Conservation (phyloP, 2,797 vertebrate species). For the Sebastes cheni region DNA sequence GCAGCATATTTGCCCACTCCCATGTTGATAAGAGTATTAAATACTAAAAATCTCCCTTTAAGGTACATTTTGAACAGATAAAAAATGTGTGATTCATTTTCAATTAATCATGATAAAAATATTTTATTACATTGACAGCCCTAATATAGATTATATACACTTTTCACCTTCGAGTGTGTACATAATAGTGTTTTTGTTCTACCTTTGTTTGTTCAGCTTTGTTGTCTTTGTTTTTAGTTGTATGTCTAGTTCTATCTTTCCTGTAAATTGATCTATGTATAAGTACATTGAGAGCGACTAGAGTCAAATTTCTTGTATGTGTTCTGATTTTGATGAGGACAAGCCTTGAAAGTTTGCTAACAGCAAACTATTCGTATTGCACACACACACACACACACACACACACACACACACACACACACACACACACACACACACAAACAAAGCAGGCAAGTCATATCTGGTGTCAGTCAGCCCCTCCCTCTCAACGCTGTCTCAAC, state of each 20-base stretch:
- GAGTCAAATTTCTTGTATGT: no score
- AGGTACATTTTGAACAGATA: no score
- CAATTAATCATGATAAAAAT: fast-evolving
- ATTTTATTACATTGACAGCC: no score
- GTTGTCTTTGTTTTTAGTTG: neutral
- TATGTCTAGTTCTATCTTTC: neutral
- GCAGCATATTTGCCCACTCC: no score
- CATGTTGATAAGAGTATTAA: no score
- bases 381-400: neutral
- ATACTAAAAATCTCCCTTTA: no score
- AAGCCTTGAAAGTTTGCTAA: neutral
- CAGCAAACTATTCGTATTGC: neutral
- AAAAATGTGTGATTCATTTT: fast-evolving
- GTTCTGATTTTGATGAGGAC: neutral
- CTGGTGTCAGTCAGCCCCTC: slow-evolving; percentile 71
- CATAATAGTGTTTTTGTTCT: neutral
- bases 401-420: neutral
- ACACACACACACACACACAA: neutral
- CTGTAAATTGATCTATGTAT: neutral
- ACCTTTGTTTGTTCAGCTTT: neutral
- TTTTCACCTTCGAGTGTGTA: neutral
- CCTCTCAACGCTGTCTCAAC: slow-evolving; percentile 60
- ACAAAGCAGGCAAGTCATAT: slow-evolving; percentile 77
- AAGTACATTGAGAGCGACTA: fast-evolving
- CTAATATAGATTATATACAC: neutral